Evolutionary conservation across 2,797 vertebrate genomes (phyloP), one percentile per base, ranked within the genome.

Genomic region (Lagodon rhomboides): DNA sequence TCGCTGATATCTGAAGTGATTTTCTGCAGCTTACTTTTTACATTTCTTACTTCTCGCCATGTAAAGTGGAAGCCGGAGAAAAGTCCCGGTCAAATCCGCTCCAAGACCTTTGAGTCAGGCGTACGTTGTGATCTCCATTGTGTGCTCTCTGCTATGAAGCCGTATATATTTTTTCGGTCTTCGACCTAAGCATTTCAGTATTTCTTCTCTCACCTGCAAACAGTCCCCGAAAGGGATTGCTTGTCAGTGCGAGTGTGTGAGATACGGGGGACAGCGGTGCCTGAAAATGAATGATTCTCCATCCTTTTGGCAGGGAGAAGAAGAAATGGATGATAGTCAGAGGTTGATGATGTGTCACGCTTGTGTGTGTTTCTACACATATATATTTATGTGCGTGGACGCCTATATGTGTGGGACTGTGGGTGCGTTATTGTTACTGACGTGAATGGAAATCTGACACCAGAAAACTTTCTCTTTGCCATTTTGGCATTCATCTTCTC

Each of bases 261-360:
- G 84, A 87, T 83, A 77, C 3, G 22, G 64, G 65, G 44, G 87
- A 88, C 85, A 82, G 77, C 77, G 27, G 72, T 30, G 27, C 41
- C 65, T 75, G 72, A 84, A 86, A 92, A 94, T 92, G 18, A 90
- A 93, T 93, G 91, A 87, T 81, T 68, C 55, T 76, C 59, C 51
- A 55, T 73, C 46, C 41, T 71, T 86, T 82, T 77, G 63, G 85
- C 54, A 68, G 63, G 66, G 17, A 72, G 84, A 80, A 81, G 63
- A 82, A 78, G 74, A 73, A 74, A 64, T 43, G 58, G 64, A 75
- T 79, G 69, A 84, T 82, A 77, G 85, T 63, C 75, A 79, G 55
- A 79, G 56, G 68, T 72, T 68, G 79, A 85, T 85, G 80, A 68
- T 73, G 64, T 82, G 73, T 76, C 79, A 81, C 72, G 68, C 74